phyloP scores from a whole-genome alignment of 2,797 vertebrate species.

The Coranthus polyacanthus region DNA sequence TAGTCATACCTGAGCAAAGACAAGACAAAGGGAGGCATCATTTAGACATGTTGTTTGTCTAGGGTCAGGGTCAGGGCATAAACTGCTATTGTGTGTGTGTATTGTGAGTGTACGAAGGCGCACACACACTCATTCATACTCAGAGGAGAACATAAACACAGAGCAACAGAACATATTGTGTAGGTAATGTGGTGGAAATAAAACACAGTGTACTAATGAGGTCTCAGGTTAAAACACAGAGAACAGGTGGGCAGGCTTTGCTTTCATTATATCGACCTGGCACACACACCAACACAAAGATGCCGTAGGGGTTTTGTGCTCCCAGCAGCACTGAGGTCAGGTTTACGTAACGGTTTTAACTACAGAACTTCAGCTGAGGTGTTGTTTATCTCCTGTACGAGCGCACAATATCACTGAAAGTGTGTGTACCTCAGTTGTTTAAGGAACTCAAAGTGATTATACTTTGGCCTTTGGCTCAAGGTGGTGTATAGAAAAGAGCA shows the following conservation, averaged over 20 bases:
- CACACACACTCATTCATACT: constrained; percentile 15
- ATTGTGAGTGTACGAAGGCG: constrained; percentile 8
- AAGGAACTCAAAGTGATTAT: constrained; percentile 41
- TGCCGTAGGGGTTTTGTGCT: constrained; percentile 30
- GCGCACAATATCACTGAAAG: constrained; percentile 16
- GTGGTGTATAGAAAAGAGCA: constrained; percentile 48
- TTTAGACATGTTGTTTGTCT: neutral
- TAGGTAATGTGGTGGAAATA: constrained; percentile 73
- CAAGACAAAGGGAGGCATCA: neutral
- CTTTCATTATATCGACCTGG: constrained; percentile 55
- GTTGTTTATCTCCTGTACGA: constrained; percentile 42
- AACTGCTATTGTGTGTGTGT: neutral
- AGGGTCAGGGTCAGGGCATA: no score
- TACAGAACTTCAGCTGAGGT: constrained; percentile 35
- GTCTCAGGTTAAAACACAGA: constrained; percentile 68
- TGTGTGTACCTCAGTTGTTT: constrained; percentile 14
- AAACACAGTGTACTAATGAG: constrained; percentile 69
- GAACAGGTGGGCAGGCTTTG: constrained; percentile 63
- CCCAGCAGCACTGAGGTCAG: constrained; percentile 50
- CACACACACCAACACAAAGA: constrained; percentile 9
- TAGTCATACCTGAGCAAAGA: constrained; percentile 92
- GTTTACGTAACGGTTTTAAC: constrained; percentile 51
- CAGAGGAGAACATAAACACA: constrained; percentile 38
- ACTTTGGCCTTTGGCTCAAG: constrained; percentile 41
- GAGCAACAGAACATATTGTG: constrained; percentile 53